Evolutionary conservation across 2,797 vertebrate genomes (phyloP), one percentile per base, ranked within the genome.

Genomic region (Phylloscopus collybita): DNA sequence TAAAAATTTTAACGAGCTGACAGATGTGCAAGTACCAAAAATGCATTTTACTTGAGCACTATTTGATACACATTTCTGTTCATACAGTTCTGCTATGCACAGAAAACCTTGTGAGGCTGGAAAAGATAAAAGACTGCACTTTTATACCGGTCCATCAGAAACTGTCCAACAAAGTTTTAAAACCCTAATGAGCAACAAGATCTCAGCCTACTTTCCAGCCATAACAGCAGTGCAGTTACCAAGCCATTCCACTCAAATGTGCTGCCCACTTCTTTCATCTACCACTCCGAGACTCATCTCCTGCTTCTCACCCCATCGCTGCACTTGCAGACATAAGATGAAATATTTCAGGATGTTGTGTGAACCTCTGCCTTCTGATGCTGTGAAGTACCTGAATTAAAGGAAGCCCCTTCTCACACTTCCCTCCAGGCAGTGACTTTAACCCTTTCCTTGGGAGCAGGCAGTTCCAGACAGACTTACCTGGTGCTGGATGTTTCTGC

Each of bases 281-380:
- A 1, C 51, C 36, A 3, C 61, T 50, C 0, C 8, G 53, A 15
- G 22, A 16, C 32, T 21, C 53, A 18, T 5, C 53, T 22, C 32
- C 71, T 38, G 38, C 72, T n/a, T 10, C 54, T 53, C 54, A 38
- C 15, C 80, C 62, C 19, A 3, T 1, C 32, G 0, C 71, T 23
- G 71, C 61, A 4, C 81, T 27, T 5, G 38, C n/a, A 45, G 32
- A 36, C 12, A 3, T 0, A 1, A 32, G 27, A 34, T 27, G 18
- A 67, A 32, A 19, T 3, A 38, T 53, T 32, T 25, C 62, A 11
- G 36, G 53, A 21, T 54, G 53, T 54, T 51, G 32, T 38, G 54
- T n/a, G 72, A 60, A 9, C 62, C 71, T 67, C 45, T 85, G 61
- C 53, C 36, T 51, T 5, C 60, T 44, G 36, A 18, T 4, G 0